A percentile compares a stretch with the other conserved stretches of the same genome.
Evolutionary conservation across 2,888 invertebrate genomes (phyloP).

Genomic region (Sphaeridia pumilis): DNA sequence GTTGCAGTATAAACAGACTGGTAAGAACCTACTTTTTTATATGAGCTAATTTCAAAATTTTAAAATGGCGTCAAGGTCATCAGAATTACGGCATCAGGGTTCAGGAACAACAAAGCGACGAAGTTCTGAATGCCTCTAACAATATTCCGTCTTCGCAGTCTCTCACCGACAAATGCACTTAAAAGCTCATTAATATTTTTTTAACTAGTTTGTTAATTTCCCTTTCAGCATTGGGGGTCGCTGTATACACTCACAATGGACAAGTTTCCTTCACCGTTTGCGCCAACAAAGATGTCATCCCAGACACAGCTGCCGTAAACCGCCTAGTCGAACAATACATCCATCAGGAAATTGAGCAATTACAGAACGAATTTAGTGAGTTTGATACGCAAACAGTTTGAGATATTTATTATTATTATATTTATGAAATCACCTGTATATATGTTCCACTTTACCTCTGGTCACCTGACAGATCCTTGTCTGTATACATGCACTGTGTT

Average conservation of each 20-base stretch:
- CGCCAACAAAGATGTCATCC: constrained; percentile 20
- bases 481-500: too few relatives aligned
- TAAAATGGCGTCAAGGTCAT: too few relatives aligned
- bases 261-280: constrained; percentile 17
- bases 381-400: background rate
- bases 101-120: too few relatives aligned
- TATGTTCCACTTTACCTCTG: too few relatives aligned
- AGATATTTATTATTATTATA: too few relatives aligned
- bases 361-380: background rate
- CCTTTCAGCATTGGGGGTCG: constrained; percentile 15
- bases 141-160: too few relatives aligned
- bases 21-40: constrained; percentile 9
- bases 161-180: too few relatives aligned
- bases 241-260: constrained; percentile 21
- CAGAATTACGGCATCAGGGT: too few relatives aligned
- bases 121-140: too few relatives aligned
- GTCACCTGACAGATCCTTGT: too few relatives aligned
- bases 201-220: background rate
- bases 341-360: constrained; percentile 16
- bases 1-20: constrained; percentile 25
- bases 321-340: constrained; percentile 13
- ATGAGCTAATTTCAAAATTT: background rate
- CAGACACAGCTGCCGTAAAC: constrained; percentile 8
- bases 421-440: too few relatives aligned
- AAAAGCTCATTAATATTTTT: too few relatives aligned